phyloP scores from a whole-genome alignment of 1,140 invertebrate genomes.

The Cyclargus thomasi region DNA sequence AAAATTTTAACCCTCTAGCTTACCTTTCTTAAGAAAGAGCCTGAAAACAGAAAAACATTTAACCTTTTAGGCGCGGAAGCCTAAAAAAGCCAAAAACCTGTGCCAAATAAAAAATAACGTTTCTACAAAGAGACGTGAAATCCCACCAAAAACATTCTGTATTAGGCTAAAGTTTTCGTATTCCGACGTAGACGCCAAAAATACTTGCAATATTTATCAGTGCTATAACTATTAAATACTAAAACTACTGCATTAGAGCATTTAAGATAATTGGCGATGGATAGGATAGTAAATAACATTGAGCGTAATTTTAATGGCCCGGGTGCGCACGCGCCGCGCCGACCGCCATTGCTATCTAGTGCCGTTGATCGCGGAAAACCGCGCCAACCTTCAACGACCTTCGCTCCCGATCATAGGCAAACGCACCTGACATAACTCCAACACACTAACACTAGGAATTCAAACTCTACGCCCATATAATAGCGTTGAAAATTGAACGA shows the following conservation, averaged over 20 bases:
- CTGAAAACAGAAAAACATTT: too few species aligned
- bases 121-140: too few species aligned
- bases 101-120: too few species aligned
- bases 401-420: constrained; percentile 60
- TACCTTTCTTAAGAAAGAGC: too few species aligned
- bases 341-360: constrained; percentile 70
- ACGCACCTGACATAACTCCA: constrained; percentile 34
- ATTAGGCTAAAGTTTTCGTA: too few species aligned
- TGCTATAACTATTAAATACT: not conserved
- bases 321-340: constrained; percentile 65
- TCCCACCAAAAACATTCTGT: too few species aligned
- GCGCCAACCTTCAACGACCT: constrained; percentile 74
- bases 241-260: not conserved
- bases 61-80: too few species aligned
- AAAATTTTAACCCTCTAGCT: too few species aligned
- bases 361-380: constrained; percentile 73
- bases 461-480: not conserved
- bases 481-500: not conserved
- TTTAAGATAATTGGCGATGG: constrained; percentile 1
- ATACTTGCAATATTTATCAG: too few species aligned
- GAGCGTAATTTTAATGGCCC: constrained; percentile 48
- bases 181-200: too few species aligned
- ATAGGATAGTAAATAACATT: constrained; percentile 20
- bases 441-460: constrained; percentile 3
- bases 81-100: too few species aligned